These are phyloP conservation scores for Heteronetta atricapilla DNA, from an alignment of 2,113 vertebrate species.

Conservation along the genomic window DNA sequence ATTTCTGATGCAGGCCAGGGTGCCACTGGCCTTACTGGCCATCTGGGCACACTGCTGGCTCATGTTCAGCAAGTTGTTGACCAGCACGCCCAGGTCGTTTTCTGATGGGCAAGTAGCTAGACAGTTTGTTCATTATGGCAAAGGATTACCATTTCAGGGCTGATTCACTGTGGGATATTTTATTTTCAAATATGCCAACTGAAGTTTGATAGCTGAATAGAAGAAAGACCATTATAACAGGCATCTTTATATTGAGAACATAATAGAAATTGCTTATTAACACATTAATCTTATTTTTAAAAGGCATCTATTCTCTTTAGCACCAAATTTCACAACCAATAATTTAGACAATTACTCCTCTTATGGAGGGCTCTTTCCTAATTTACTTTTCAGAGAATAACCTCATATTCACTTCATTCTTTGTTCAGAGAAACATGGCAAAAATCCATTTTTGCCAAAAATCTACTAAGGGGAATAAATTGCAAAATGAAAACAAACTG, in stretches of 20 bases:
- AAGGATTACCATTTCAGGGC: constrained; percentile 25
- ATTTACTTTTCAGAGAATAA: constrained; percentile 64
- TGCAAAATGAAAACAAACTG: constrained; percentile 35
- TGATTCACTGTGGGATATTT: constrained; percentile 12
- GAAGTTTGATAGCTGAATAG: constrained; percentile 14
- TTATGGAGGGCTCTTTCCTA: background rate
- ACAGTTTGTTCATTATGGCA: constrained; percentile 27
- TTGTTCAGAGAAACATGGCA: constrained; percentile 69
- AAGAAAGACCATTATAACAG: constrained; percentile 1
- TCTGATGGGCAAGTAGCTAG: background rate
- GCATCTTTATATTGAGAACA: background rate
- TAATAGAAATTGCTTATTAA: constrained; percentile 2
- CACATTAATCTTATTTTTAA: background rate
- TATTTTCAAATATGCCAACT: background rate
- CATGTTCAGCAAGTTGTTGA: too few relatives aligned
- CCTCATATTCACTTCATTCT: constrained; percentile 59
- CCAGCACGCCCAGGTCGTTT: too few relatives aligned
- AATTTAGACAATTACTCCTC: constrained; percentile 37
- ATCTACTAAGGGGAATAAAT: background rate
- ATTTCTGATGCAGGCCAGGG: too few relatives aligned
- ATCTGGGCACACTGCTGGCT: too few relatives aligned
- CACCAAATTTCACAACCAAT: constrained; percentile 14
- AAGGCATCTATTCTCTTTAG: background rate
- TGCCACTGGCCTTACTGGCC: too few relatives aligned
- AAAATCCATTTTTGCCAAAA: constrained; percentile 21